Conservation (phyloP, 2,888 invertebrate species). For the Brassicogethes aeneus region DNA sequence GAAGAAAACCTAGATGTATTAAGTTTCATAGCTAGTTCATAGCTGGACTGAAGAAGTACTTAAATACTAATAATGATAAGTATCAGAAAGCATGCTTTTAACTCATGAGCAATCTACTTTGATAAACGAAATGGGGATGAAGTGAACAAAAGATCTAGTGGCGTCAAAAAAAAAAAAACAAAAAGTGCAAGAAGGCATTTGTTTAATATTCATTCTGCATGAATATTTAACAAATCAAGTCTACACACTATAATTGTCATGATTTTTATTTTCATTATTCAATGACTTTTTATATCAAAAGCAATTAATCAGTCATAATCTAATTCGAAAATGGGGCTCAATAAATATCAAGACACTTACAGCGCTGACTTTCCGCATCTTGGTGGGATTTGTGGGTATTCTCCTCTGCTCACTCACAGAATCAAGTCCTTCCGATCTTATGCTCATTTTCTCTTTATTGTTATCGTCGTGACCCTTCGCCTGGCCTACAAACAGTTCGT, state of each 20-base stretch:
- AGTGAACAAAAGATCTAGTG: not conserved
- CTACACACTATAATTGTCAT: conserved; percentile 44
- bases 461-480: conserved; percentile 83
- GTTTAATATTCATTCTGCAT: conserved; percentile 19
- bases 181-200: conserved; percentile 24
- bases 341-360: conserved; percentile 56
- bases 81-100: not conserved
- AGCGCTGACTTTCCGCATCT: conserved; percentile 88
- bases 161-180: conserved; percentile 4
- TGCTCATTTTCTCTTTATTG: conserved; percentile 86
- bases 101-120: not conserved
- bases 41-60: no score
- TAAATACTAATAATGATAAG: no score
- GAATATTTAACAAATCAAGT: conserved; percentile 29
- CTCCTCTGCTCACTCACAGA: conserved; percentile 78
- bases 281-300: conserved; percentile 14
- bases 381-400: conserved; percentile 48
- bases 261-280: conserved; percentile 34
- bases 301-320: conserved; percentile 9
- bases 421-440: conserved; percentile 75
- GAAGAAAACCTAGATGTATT: no score
- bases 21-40: no score
- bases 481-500: conserved; percentile 84
- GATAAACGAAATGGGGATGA: not conserved
- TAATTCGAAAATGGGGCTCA: conserved; percentile 15